Percentiles rank a stretch among this genome's conserved stretches.
These are phyloP conservation scores for Pterostichus niger DNA, from an alignment of 2,888 invertebrate species.

Conservation along the genomic window DNA sequence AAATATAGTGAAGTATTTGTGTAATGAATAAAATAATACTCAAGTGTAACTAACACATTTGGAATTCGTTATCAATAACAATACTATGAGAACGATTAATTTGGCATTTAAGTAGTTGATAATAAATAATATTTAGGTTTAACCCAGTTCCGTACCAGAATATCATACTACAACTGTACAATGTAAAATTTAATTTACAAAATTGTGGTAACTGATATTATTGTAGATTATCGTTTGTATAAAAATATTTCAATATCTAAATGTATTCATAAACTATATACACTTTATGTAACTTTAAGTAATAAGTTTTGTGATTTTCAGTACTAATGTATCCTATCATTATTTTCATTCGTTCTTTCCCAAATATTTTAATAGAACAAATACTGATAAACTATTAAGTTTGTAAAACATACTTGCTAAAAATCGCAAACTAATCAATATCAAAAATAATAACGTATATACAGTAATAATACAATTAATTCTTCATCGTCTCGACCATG, in stretches of 20 bases:
- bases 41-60: slow-evolving; percentile 56
- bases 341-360: slow-evolving; percentile 6
- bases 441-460: slow-evolving; percentile 24
- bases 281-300: slow-evolving; percentile 31
- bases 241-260: slow-evolving; percentile 33
- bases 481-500: background rate
- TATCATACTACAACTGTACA: slow-evolving; percentile 58
- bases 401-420: background rate
- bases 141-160: slow-evolving; percentile 45
- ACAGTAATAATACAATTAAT: slow-evolving; percentile 43
- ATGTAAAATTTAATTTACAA: slow-evolving; percentile 52
- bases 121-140: slow-evolving; percentile 51
- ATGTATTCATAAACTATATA: slow-evolving; percentile 50
- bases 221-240: slow-evolving; percentile 42
- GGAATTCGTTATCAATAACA: slow-evolving; percentile 60
- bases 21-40: slow-evolving; percentile 56
- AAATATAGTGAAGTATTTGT: slow-evolving; percentile 64
- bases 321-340: slow-evolving; percentile 13
- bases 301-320: slow-evolving; percentile 36
- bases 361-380: slow-evolving; percentile 19
- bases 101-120: slow-evolving; percentile 58
- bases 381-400: slow-evolving; percentile 20
- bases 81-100: slow-evolving; percentile 60
- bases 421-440: background rate
- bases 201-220: slow-evolving; percentile 66